These are phyloP conservation scores for Lerista edwardsae DNA, from an alignment of 2,797 vertebrate species.

Conservation along the genomic window DNA sequence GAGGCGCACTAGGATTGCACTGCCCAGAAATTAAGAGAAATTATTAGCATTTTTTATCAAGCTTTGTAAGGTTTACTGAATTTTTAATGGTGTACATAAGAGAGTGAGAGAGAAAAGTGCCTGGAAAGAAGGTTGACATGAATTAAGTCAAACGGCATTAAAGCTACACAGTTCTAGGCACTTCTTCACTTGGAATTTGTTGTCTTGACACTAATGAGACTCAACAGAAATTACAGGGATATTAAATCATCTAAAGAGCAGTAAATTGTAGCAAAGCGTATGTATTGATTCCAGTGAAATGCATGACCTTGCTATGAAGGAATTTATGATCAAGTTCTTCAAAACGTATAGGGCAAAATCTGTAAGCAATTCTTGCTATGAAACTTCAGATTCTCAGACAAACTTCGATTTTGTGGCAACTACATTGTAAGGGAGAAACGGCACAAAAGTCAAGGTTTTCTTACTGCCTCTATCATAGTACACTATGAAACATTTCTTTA, in stretches of 20 bases:
- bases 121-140: constrained; percentile 48
- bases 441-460: constrained; percentile 3
- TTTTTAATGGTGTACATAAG: background rate
- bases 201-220: constrained; percentile 25
- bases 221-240: constrained; percentile 47
- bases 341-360: background rate
- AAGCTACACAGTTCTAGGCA: constrained; percentile 34
- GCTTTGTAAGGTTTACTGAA: constrained; percentile 40
- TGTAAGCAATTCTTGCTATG: background rate
- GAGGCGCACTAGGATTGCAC: no score
- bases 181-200: constrained; percentile 30
- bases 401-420: background rate
- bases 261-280: background rate
- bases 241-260: constrained; percentile 42
- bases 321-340: background rate
- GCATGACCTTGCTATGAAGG: rapidly evolving
- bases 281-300: background rate
- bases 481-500: background rate
- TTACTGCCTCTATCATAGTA: background rate
- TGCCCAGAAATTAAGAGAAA: background rate
- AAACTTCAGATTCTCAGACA: background rate
- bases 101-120: background rate
- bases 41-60: background rate
- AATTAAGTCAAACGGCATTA: constrained; percentile 58
- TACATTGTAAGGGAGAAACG: background rate